Evolutionary conservation across 1,140 invertebrate genomes (phyloP).

Genomic region (Brachionus plicatilis): DNA sequence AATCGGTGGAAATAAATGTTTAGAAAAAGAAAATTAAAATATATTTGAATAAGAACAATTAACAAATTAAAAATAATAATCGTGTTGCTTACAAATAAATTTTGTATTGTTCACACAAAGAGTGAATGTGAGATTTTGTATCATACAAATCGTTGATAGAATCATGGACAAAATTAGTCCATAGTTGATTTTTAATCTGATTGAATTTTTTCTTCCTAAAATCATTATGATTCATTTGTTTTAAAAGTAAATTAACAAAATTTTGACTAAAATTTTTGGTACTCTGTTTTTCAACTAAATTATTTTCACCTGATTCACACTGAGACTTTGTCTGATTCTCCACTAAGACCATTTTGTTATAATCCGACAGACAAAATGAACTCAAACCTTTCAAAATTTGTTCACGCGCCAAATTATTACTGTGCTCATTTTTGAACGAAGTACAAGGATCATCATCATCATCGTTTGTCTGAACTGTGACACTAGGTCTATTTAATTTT

Average conservation of each 20-base stretch:
- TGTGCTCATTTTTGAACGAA: background rate
- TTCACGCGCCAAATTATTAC: background rate
- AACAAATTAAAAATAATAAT: background rate
- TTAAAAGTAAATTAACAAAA: conserved; percentile 12
- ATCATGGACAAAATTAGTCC: background rate
- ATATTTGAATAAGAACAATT: background rate
- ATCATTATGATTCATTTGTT: conserved; percentile 30
- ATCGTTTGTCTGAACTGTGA: background rate
- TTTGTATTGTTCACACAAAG: conserved; percentile 25
- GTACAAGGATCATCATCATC: background rate
- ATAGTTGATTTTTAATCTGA: conserved; percentile 7
- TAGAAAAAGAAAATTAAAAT: background rate
- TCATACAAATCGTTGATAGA: background rate
- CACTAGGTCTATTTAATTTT: background rate
- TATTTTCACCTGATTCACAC: background rate
- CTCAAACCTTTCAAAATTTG: background rate
- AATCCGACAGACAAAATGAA: background rate
- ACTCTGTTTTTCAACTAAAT: background rate
- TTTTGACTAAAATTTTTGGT: background rate
- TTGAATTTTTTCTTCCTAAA: conserved; percentile 12
- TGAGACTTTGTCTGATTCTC: background rate
- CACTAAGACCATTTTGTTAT: background rate
- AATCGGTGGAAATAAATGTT: background rate
- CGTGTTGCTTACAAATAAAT: background rate
- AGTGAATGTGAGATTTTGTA: background rate